Conservation (phyloP, 2,797 vertebrate species). For the Remorina albescens region DNA sequence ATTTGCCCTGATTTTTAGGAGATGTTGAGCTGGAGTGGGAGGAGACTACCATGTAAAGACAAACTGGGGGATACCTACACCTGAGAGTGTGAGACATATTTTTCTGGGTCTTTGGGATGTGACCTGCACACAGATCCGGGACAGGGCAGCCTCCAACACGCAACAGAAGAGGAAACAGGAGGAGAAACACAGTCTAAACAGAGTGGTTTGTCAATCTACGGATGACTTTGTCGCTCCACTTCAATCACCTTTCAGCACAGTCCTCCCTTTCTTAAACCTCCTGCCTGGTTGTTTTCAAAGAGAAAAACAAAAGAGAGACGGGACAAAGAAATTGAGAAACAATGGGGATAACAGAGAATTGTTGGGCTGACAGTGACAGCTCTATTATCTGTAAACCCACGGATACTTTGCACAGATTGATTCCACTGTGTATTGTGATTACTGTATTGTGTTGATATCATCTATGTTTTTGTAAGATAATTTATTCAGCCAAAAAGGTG, state of each 20-base stretch:
- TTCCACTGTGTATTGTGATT: slow-evolving; percentile 62
- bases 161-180: slow-evolving; percentile 17
- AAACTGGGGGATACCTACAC: slow-evolving; percentile 13
- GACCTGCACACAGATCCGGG: slow-evolving; percentile 31
- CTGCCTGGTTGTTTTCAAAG: slow-evolving; percentile 48
- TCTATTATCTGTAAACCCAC: slow-evolving; percentile 46
- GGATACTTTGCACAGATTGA: slow-evolving; percentile 74
- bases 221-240: slow-evolving; percentile 44
- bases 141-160: background rate
- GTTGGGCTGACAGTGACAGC: slow-evolving; percentile 26
- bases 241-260: slow-evolving; percentile 42
- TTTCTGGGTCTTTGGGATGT: slow-evolving; percentile 17
- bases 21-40: slow-evolving; percentile 99
- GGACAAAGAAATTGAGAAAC: slow-evolving; percentile 23
- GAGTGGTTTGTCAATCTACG: slow-evolving; percentile 26
- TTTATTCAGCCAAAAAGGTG: slow-evolving; percentile 82
- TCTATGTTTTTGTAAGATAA: slow-evolving; percentile 72
- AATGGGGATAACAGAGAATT: slow-evolving; percentile 11
- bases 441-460: slow-evolving; percentile 57
- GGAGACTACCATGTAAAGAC: slow-evolving; percentile 96
- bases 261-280: slow-evolving; percentile 42
- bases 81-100: slow-evolving; percentile 20
- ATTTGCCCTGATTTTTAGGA: slow-evolving; percentile 80
- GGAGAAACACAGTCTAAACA: slow-evolving; percentile 38
- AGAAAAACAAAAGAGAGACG: slow-evolving; percentile 31